These are phyloP conservation scores for Campylomormyrus tamandua DNA, from an alignment of 2,113 vertebrate species.

Conservation along the genomic window DNA sequence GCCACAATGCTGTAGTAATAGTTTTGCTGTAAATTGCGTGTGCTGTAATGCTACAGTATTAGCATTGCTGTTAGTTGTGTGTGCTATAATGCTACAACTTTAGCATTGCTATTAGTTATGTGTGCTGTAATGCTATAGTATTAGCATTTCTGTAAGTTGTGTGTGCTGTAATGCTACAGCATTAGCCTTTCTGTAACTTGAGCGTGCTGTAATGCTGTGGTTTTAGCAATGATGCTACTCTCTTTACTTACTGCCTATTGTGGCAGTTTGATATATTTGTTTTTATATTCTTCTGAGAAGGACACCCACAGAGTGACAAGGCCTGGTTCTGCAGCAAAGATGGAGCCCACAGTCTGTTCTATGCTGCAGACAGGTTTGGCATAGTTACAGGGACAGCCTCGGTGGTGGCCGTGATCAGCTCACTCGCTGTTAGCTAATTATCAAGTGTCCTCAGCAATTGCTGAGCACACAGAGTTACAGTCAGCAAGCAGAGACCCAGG, in stretches of 20 bases:
- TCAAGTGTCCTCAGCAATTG: conserved; percentile 5
- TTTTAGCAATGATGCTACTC: background rate
- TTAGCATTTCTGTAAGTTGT: background rate
- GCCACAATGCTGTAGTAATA: background rate
- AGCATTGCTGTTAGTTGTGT: background rate
- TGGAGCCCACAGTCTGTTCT: conserved; percentile 12
- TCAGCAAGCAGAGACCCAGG: background rate
- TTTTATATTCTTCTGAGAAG: background rate
- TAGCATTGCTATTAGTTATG: background rate
- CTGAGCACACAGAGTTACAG: conserved; percentile 11
- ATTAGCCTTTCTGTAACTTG: background rate
- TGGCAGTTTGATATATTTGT: conserved; percentile 2
- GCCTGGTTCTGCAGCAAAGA: background rate
- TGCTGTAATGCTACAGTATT: background rate
- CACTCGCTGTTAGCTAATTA: conserved; percentile 17
- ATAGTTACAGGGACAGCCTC: background rate
- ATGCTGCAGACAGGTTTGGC: background rate
- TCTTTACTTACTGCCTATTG: background rate
- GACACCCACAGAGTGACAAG: conserved; percentile 3
- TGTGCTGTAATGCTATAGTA: background rate
- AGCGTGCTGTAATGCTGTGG: background rate
- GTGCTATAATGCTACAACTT: background rate
- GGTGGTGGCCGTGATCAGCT: conserved; percentile 7
- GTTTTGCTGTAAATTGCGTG: background rate
- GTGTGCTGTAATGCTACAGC: no score